Percentiles rank a stretch among this genome's conserved stretches.
phyloP scores from a whole-genome alignment of 1,140 invertebrate species.

The Amphibalanus amphitrite region DNA sequence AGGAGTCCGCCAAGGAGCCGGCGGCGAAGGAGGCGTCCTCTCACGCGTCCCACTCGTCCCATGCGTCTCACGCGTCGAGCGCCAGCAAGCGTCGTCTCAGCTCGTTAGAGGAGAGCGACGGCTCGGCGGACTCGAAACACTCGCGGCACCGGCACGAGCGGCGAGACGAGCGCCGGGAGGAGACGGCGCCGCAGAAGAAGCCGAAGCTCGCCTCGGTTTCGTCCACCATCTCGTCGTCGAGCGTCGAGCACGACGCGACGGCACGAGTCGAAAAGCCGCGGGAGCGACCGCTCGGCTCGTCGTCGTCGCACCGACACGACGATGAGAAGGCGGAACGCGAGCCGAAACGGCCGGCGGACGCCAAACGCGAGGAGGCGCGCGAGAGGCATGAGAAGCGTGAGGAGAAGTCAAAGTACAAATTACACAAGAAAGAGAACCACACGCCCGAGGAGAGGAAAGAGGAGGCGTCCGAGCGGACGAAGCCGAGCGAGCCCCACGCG shows the following conservation, averaged over 20 bases:
- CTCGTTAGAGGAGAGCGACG: conserved; percentile 4
- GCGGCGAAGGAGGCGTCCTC: too few species aligned
- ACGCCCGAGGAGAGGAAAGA: background rate
- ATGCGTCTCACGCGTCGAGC: background rate
- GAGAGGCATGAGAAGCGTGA: background rate
- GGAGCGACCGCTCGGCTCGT: background rate
- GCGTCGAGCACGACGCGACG: background rate
- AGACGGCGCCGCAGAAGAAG: background rate
- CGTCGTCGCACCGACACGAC: background rate
- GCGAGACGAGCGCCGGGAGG: background rate
- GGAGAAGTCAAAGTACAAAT: background rate
- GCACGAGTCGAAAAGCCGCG: background rate
- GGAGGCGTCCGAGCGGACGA: background rate
- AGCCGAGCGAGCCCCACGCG: background rate
- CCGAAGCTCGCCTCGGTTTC: background rate
- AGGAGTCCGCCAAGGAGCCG: background rate
- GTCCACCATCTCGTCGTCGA: background rate
- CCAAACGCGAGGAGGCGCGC: background rate
- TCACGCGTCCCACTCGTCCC: too few species aligned
- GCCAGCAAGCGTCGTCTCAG: background rate
- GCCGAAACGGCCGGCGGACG: background rate
- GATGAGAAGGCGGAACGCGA: background rate
- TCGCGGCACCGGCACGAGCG: background rate
- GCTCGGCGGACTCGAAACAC: background rate
- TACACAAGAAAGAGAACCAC: background rate